Base-by-base conservation (phyloP, 2,888 invertebrate genomes). In the Choristoneura rosaceana region DNA sequence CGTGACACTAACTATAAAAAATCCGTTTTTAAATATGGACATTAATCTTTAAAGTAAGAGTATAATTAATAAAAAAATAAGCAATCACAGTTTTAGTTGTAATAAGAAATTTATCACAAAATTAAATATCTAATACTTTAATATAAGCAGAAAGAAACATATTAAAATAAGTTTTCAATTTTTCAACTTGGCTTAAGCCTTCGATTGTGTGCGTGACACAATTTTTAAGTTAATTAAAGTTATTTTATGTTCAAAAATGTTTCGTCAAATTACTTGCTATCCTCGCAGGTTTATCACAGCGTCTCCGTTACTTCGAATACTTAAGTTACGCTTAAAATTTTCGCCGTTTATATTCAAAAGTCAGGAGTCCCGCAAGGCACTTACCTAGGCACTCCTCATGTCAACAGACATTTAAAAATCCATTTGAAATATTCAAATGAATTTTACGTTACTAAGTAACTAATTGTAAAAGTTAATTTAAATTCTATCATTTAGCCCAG, bases 81-180 rank as follows among this genome's bases (percentile, higher is more conserved):
- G 83, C 81, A 87, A 91, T 91, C 91, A 91, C 91, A 91, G 91
- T 85, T 89, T 87, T 86, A 87, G 87, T 87, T 87, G 84, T 84
- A 86, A 76, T 82, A 84, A 76, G 79, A 86, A 86, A 84, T 81
- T 80, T 88, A 90, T 91, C 90, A 90, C 89, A 87, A 87, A 86
- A 85, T 79, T 78, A 82, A 86, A 82, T 78, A 77, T 78, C 76
- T 79, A 82, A 81, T 47, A 47, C n/a, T 62, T 62, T 50, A 81
- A 73, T 77, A 78, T 79, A 74, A 80, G 82, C 70, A 61, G 75
- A 77, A 78, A 77, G 78, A 76, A 77, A 76, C 73, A 75, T 76
- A 79, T 79, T 7, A 75, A 77, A 77, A 78, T 76, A 77, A 50
- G 75, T 74, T 76, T 78, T 77, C 79, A 79, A 81, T 81, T 76